phyloP scores from a whole-genome alignment of 2,888 invertebrate species.

The Odiellus spinosus region DNA sequence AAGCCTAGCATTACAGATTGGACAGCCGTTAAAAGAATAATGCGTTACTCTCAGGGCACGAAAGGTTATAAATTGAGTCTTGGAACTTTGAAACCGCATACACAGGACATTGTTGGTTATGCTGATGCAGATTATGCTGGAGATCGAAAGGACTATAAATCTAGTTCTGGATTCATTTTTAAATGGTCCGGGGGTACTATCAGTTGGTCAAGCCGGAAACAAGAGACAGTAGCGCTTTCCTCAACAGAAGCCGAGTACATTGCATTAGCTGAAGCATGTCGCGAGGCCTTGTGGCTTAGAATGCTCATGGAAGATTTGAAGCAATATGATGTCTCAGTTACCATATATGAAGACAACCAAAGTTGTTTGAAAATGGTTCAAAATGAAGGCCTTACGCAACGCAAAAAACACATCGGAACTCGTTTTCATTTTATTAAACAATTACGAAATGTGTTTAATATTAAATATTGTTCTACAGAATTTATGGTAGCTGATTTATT shows the following conservation, averaged over 20 bases:
- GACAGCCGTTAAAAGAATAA: neutral
- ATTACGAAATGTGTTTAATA: no score
- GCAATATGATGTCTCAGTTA: neutral
- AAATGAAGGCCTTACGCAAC: no score
- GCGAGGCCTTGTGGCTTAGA: neutral
- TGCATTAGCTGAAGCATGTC: neutral
- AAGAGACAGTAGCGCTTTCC: conserved; percentile 1
- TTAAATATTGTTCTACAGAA: no score
- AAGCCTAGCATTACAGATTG: neutral
- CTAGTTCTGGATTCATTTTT: neutral
- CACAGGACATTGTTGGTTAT: neutral
- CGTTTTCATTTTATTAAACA: no score
- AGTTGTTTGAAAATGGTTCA: no score
- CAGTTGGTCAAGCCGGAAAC: no score
- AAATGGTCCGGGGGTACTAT: neutral
- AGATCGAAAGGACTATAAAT: neutral
- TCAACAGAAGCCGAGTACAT: conserved; percentile 7
- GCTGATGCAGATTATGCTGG: neutral
- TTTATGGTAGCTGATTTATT: no score
- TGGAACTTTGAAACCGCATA: neutral
- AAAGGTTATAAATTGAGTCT: neutral
- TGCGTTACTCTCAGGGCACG: neutral
- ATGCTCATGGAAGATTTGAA: neutral
- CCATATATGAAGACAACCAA: no score
- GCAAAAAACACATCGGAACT: no score